phyloP scores from a whole-genome alignment of 2,888 invertebrate genomes.

The Calephelis perditalis region DNA sequence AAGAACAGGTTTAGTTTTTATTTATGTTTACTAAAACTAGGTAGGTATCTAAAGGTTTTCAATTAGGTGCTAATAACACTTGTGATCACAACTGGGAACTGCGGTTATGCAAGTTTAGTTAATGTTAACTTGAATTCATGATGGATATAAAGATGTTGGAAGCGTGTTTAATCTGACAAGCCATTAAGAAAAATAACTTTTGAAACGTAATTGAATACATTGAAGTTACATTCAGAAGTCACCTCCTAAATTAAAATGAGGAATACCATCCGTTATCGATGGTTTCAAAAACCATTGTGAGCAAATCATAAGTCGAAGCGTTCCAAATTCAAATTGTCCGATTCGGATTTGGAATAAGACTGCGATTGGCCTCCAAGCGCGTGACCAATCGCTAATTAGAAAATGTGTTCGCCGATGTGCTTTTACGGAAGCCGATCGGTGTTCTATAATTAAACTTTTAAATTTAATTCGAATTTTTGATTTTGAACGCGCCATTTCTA shows the following conservation, averaged over 20 bases:
- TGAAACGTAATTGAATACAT: conserved; percentile 33
- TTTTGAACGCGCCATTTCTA: conserved; percentile 59
- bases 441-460: conserved; percentile 69
- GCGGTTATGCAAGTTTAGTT: too few relatives aligned
- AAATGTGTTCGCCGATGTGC: conserved; percentile 60
- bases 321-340: conserved; percentile 72
- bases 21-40: too few relatives aligned
- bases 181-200: conserved; percentile 27
- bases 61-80: too few relatives aligned
- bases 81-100: too few relatives aligned
- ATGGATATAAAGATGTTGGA: conserved; percentile 14
- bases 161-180: conserved; percentile 24
- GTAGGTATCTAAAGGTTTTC: too few relatives aligned
- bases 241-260: conserved; percentile 30
- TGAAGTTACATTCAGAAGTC: conserved; percentile 33
- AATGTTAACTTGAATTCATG: neutral
- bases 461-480: conserved; percentile 65
- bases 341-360: conserved; percentile 59
- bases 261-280: conserved; percentile 35
- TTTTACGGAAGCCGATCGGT: conserved; percentile 70
- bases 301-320: conserved; percentile 49
- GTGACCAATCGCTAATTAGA: conserved; percentile 77
- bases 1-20: too few relatives aligned
- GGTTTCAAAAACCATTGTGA: conserved; percentile 35
- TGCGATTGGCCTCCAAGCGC: conserved; percentile 61